These are phyloP conservation scores for Dryas iulia DNA, from an alignment of 1,140 invertebrate species.

Conservation along the genomic window DNA sequence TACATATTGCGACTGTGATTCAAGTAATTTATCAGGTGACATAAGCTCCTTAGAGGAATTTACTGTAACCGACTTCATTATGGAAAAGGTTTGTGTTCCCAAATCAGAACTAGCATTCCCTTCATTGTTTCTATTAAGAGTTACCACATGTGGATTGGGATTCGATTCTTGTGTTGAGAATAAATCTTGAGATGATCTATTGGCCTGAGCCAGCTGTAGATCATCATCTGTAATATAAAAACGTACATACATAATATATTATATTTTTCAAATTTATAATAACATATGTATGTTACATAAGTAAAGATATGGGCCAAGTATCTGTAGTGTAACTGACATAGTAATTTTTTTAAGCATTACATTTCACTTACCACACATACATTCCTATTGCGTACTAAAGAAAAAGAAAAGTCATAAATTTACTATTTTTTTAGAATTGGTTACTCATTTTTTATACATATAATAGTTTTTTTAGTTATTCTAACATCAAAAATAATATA, in stretches of 20 bases:
- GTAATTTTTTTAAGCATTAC: too few relatives aligned
- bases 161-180: constrained; percentile 53
- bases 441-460: too few relatives aligned
- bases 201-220: constrained; percentile 57
- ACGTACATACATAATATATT: background rate
- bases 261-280: too few relatives aligned
- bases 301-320: too few relatives aligned
- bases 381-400: background rate
- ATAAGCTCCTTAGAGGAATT: constrained; percentile 7
- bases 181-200: constrained; percentile 58
- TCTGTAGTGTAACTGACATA: too few relatives aligned
- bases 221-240: constrained; percentile 57
- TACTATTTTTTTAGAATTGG: too few relatives aligned
- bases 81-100: constrained; percentile 61
- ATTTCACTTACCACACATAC: background rate
- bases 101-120: constrained; percentile 38
- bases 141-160: background rate
- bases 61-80: constrained; percentile 34
- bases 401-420: background rate
- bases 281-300: background rate
- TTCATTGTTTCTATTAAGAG: constrained; percentile 28
- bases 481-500: too few relatives aligned
- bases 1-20: constrained; percentile 46
- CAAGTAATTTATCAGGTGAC: constrained; percentile 36
- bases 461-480: too few relatives aligned